A percentile compares a stretch with the other conserved stretches of the same genome.
phyloP scores from a whole-genome alignment of 2,113 vertebrate genomes.

The Pampusana beccarii region DNA sequence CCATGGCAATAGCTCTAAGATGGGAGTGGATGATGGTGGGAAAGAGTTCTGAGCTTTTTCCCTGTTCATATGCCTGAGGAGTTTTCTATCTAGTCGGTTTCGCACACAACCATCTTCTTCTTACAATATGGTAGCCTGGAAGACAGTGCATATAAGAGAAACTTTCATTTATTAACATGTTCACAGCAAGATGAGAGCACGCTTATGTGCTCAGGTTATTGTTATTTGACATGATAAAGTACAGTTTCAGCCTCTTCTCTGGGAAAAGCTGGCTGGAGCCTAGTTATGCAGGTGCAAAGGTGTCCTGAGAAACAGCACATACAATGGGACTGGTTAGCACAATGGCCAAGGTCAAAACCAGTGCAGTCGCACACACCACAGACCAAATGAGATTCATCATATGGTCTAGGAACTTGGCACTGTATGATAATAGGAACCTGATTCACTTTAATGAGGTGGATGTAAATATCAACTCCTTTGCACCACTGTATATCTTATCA shows the following conservation, averaged over 20 bases:
- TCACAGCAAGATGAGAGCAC: background rate
- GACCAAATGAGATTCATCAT: constrained; percentile 45
- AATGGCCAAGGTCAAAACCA: constrained; percentile 50
- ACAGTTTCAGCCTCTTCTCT: background rate
- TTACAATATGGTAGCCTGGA: background rate
- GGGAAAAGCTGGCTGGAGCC: constrained; percentile 4
- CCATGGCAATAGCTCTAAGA: background rate
- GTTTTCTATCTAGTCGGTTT: background rate
- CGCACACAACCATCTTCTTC: background rate
- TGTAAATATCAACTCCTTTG: constrained; percentile 63
- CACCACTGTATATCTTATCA: constrained; percentile 25
- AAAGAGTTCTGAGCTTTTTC: background rate
- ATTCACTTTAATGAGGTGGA: constrained; percentile 68
- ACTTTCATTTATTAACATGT: background rate
- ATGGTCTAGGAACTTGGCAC: constrained; percentile 19
- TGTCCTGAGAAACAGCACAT: constrained; percentile 30
- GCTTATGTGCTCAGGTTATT: background rate
- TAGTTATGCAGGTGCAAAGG: constrained; percentile 39
- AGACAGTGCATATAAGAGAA: background rate
- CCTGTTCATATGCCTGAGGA: background rate
- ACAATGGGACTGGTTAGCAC: background rate
- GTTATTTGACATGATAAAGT: constrained; percentile 2
- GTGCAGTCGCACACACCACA: constrained; percentile 1
- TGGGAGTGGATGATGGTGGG: background rate
- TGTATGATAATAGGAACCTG: constrained; percentile 43